A percentile compares a stretch with the other conserved stretches of the same genome.
These are phyloP conservation scores for Peromyscus melanophrys DNA, from an alignment of 2,797 vertebrate species.

Conservation along the genomic window DNA sequence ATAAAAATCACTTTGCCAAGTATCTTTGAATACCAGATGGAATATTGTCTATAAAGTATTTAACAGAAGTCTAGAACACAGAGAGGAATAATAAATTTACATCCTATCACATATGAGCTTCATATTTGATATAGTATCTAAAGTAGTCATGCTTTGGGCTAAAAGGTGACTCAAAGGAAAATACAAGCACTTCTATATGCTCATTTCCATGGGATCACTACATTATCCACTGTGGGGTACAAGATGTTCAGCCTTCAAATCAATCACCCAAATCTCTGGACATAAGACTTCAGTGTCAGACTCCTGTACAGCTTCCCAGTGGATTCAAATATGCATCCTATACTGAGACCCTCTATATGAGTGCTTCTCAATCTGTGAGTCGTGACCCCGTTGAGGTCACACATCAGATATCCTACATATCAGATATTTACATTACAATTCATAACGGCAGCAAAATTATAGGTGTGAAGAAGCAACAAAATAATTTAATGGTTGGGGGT, in stretches of 20 bases:
- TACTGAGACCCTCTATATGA: background rate
- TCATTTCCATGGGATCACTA: background rate
- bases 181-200: background rate
- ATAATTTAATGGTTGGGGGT: background rate
- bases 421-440: background rate
- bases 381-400: too few species aligned
- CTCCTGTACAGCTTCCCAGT: background rate
- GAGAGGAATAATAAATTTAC: background rate
- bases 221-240: background rate
- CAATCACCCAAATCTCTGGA: background rate
- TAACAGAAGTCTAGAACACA: background rate
- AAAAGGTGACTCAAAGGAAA: slow-evolving; percentile 4
- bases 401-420: background rate
- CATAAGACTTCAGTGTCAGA: background rate
- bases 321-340: background rate
- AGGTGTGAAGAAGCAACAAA: background rate
- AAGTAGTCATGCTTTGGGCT: background rate
- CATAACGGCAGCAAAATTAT: background rate
- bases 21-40: background rate
- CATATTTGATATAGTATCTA: background rate
- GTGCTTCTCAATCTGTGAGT: background rate
- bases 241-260: background rate
- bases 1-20: background rate
- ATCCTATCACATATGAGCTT: background rate
- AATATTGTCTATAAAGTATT: background rate